Evolutionary conservation across 2,888 invertebrate species (phyloP).

Genomic region (Heteropelma amictum): DNA sequence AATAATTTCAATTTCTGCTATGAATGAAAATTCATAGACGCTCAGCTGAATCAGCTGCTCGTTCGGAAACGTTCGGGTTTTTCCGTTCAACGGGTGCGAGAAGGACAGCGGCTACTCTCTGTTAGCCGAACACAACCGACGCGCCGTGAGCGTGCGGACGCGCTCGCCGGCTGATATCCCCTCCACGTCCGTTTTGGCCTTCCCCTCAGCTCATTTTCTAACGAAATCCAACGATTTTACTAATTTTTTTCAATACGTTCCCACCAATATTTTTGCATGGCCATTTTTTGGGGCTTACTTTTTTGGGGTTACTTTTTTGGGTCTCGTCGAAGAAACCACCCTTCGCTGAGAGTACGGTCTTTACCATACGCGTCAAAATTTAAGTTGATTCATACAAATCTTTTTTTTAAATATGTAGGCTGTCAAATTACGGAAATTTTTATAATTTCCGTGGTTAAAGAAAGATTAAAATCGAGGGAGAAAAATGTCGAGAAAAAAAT

Average conservation of each 20-base stretch:
- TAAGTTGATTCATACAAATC: too few species aligned
- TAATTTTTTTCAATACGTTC: background rate
- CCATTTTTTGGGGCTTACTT: background rate
- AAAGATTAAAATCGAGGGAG: too few species aligned
- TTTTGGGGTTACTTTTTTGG: too few species aligned
- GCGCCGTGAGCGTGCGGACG: background rate
- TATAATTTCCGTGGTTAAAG: too few species aligned
- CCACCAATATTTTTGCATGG: slow-evolving; percentile 1
- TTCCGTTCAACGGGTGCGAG: slow-evolving; percentile 49
- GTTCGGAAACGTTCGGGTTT: background rate
- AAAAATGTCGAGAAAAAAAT: too few species aligned
- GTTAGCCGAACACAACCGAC: background rate
- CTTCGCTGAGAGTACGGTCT: too few species aligned
- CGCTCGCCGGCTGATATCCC: slow-evolving; percentile 49
- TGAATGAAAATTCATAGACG: too few species aligned
- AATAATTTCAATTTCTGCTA: too few species aligned
- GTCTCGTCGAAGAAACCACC: too few species aligned
- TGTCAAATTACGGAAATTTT: too few species aligned
- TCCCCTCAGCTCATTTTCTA: background rate
- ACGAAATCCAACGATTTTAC: background rate
- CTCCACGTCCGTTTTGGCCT: slow-evolving; percentile 52
- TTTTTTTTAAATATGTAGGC: too few species aligned
- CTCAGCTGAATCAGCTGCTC: background rate
- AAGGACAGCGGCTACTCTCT: slow-evolving; percentile 59
- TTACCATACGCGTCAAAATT: too few species aligned